Conservation (phyloP, 2,113 vertebrate species). For the Apaloderma vittatum region DNA sequence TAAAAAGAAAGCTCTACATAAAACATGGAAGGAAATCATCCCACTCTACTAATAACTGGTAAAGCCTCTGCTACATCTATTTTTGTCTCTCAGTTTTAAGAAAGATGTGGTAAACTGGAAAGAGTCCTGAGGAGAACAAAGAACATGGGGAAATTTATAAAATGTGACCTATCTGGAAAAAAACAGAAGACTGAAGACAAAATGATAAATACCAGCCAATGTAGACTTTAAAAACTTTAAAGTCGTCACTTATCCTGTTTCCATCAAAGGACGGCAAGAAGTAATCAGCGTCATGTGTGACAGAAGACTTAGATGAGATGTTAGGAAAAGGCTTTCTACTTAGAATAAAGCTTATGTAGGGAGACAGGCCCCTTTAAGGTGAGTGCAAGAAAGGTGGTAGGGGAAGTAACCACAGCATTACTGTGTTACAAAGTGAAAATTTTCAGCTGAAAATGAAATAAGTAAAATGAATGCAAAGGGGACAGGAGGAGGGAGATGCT, state of each 20-base stretch:
- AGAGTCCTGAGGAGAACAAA: slow-evolving; percentile 44
- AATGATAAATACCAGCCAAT: slow-evolving; percentile 45
- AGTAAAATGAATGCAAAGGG: background rate
- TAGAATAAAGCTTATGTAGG: background rate
- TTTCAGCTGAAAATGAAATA: background rate
- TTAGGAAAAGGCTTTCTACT: background rate
- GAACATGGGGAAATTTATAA: slow-evolving; percentile 59
- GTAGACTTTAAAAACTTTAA: slow-evolving; percentile 46
- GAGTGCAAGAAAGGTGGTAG: background rate
- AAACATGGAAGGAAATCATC: slow-evolving; percentile 58
- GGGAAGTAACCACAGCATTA: background rate
- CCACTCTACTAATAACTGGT: slow-evolving; percentile 22
- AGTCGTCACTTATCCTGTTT: slow-evolving; percentile 31
- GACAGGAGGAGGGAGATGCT: background rate
- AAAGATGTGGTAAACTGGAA: slow-evolving; percentile 60
- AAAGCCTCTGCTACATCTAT: slow-evolving; percentile 49
- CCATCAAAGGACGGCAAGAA: slow-evolving; percentile 15
- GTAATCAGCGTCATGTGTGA: slow-evolving; percentile 44
- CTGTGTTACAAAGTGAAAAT: background rate
- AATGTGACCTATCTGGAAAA: slow-evolving; percentile 51
- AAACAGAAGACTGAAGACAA: slow-evolving; percentile 31
- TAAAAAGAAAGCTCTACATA: slow-evolving; percentile 47
- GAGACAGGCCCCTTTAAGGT: background rate
- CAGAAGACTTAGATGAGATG: background rate
- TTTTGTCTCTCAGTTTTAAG: slow-evolving; percentile 42